Evolutionary conservation across 2,888 invertebrate genomes (phyloP), one percentile per base, ranked within the genome.

Genomic region (Chrysolina oricalcia): DNA sequence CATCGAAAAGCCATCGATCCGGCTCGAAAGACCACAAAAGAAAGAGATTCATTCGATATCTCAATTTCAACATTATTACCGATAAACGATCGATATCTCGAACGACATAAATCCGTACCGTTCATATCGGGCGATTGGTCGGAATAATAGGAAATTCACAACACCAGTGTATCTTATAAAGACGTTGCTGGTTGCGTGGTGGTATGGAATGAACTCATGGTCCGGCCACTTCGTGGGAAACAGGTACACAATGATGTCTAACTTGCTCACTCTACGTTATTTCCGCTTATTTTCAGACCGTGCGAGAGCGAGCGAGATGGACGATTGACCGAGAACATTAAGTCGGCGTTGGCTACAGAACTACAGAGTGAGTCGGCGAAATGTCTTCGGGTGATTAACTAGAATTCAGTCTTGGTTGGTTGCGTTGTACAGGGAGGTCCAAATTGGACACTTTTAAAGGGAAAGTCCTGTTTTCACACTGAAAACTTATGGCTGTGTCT

Each of bases 181-280:
- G 75, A 75, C 70, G 70, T 75, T 66, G 70, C 72, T 66, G 73
- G 63, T 67, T 68, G 68, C 67, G 62, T 62, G 59, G 62, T 62
- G 59, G 62, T 74, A 70, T 67, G 69, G 74, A 72, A 76, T 71
- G 74, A 72, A 73, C 70, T 63, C 73, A 71, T 74, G 70, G 73
- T 50, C 72, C 76, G 72, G 73, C 67, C 72, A 27, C 73, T 81
- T 80, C 83, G 82, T 83, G 83, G 83, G 83, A 83, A 75, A 82
- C 83, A 81, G 78, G 79, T 81, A 81, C 81, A 80, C 80, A 81
- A 82, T 78, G 80, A 77, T 78, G 80, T 79, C 79, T 77, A 73
- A 77, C 76, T 77, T 72, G 74, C 74, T 74, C 75, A 35, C 75
- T 70, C 68, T 62, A 69, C 76, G 80, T 73, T 76, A 80, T 80